Evolutionary conservation across 2,888 invertebrate species (phyloP).

Genomic region (Diplolepis rosae): DNA sequence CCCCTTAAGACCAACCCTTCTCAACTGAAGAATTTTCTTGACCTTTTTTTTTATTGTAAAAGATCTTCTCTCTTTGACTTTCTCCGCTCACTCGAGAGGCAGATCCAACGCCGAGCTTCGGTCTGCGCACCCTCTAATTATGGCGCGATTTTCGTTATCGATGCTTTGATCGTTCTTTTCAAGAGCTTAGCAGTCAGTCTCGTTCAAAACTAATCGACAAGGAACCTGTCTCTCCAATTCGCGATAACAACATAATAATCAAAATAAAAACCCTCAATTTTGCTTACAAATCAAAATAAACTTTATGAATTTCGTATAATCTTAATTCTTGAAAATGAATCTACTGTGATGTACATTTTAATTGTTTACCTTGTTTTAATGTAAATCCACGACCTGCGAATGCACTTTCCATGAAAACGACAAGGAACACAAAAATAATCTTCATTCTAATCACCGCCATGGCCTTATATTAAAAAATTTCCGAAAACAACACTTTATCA

Average conservation of each 20-base stretch:
- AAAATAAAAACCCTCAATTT: neutral
- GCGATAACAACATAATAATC: neutral
- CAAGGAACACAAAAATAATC: conserved; percentile 12
- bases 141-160: conserved; percentile 30
- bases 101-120: conserved; percentile 11
- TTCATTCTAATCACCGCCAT: conserved; percentile 10
- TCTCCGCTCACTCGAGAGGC: conserved; percentile 9
- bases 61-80: conserved; percentile 19
- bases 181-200: neutral
- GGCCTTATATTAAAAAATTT: too few relatives aligned
- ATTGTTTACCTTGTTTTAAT: conserved; percentile 9
- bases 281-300: neutral
- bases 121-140: conserved; percentile 26
- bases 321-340: neutral
- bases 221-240: neutral
- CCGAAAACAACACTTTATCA: conserved; percentile 2
- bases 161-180: conserved; percentile 26
- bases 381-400: neutral
- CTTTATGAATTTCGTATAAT: neutral
- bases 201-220: conserved; percentile 1
- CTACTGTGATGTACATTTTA: neutral
- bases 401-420: conserved; percentile 10
- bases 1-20: neutral
- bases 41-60: conserved; percentile 17
- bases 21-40: neutral